Evolutionary conservation across 2,888 invertebrate species (phyloP).

Genomic region (Pristionchus entomophagus): DNA sequence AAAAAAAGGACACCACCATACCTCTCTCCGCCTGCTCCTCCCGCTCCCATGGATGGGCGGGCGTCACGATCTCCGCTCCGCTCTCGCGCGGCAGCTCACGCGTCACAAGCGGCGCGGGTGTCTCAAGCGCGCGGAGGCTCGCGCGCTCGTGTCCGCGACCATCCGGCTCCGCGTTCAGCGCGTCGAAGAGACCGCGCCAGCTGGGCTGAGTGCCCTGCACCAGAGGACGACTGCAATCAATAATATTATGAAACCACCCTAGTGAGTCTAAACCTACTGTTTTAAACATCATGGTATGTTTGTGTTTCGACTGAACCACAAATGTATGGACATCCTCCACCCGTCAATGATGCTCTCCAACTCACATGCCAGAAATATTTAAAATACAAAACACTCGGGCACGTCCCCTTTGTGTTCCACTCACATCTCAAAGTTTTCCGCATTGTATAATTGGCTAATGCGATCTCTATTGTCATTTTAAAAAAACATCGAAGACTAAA

Average conservation of each 20-base stretch:
- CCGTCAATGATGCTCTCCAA: too few species aligned
- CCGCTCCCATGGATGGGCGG: conserved; percentile 3
- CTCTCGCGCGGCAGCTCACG: not conserved
- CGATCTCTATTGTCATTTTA: too few species aligned
- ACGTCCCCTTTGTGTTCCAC: too few species aligned
- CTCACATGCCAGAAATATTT: too few species aligned
- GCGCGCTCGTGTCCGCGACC: not conserved
- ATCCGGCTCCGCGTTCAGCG: not conserved
- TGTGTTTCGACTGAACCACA: not conserved
- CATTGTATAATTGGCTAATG: too few species aligned
- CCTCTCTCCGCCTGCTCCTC: conserved; percentile 27
- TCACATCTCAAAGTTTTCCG: too few species aligned
- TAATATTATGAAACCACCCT: too few species aligned
- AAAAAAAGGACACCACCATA: too few species aligned
- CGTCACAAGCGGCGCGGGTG: not conserved
- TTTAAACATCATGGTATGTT: too few species aligned
- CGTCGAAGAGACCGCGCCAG: conserved; percentile 17
- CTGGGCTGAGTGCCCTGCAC: not conserved
- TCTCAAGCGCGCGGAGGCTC: not conserved
- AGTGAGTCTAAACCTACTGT: too few species aligned
- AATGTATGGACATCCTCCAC: not conserved
- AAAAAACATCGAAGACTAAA: too few species aligned
- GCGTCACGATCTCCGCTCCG: not conserved
- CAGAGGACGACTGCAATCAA: not conserved
- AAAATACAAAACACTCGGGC: too few species aligned